Percentiles rank a stretch among this genome's conserved stretches.
These are phyloP conservation scores for Phrynocephalus vlangalii DNA, from an alignment of 2,797 vertebrate genomes.

Conservation along the genomic window DNA sequence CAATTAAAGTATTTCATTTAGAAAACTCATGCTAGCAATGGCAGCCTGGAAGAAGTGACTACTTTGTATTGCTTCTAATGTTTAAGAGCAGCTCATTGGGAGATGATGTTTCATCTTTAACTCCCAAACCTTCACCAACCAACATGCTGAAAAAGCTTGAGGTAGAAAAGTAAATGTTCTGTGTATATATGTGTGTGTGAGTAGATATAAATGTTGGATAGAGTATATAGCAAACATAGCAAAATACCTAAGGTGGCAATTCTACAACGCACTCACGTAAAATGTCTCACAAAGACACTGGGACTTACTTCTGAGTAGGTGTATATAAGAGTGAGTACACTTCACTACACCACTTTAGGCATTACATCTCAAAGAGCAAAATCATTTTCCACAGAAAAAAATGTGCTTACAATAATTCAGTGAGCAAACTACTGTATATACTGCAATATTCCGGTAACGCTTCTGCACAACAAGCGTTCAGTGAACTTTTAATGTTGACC, in stretches of 20 bases:
- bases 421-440: conserved; percentile 46
- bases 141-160: neutral
- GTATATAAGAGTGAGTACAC: neutral
- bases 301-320: neutral
- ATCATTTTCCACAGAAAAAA: neutral
- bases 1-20: neutral
- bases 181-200: neutral
- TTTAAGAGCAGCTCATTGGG: neutral
- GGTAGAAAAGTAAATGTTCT: neutral
- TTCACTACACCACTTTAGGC: neutral
- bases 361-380: conserved; percentile 10
- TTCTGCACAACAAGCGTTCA: conserved; percentile 34
- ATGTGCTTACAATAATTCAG: conserved; percentile 23
- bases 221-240: too few species aligned
- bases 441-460: conserved; percentile 36
- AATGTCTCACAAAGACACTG: too few species aligned
- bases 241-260: too few species aligned
- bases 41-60: neutral
- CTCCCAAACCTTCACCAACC: neutral
- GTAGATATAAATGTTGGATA: too few species aligned
- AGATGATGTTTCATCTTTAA: neutral
- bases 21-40: fast-evolving
- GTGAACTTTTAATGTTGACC: conserved; percentile 57
- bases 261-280: neutral
- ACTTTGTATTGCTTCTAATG: neutral